These are phyloP conservation scores for Nipponacmea schrenckii DNA, from an alignment of 2,888 invertebrate species.

Conservation along the genomic window DNA sequence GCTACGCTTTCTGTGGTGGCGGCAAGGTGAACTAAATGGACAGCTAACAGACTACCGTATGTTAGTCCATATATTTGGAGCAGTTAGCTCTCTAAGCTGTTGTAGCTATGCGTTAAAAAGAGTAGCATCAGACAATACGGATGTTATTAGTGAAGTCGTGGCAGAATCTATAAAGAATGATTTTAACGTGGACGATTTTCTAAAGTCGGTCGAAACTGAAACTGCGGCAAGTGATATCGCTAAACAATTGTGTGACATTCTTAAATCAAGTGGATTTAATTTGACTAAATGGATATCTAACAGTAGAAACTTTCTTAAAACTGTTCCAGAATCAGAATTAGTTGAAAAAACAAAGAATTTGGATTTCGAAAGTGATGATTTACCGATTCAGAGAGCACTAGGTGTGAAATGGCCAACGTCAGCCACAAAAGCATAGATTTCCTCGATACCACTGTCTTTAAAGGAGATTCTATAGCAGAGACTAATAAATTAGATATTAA, in stretches of 20 bases:
- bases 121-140: background rate
- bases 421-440: too few species aligned
- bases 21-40: slow-evolving; percentile 1
- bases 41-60: slow-evolving; percentile 16
- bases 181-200: slow-evolving; percentile 30
- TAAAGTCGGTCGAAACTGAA: slow-evolving; percentile 24
- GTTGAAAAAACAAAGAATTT: too few species aligned
- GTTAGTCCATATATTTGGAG: slow-evolving; percentile 23
- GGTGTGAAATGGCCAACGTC: too few species aligned
- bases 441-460: too few species aligned
- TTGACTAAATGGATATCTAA: slow-evolving; percentile 25
- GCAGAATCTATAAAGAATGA: slow-evolving; percentile 12
- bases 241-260: slow-evolving; percentile 11
- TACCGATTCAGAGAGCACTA: too few species aligned
- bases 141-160: slow-evolving; percentile 8
- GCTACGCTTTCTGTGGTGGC: slow-evolving; percentile 27
- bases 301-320: slow-evolving; percentile 10
- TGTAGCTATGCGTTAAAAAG: background rate
- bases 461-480: too few species aligned
- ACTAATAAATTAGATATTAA: too few species aligned
- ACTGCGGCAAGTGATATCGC: slow-evolving; percentile 9
- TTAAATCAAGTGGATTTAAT: slow-evolving; percentile 17
- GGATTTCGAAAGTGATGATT: too few species aligned
- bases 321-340: too few species aligned
- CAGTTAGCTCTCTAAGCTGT: slow-evolving; percentile 12